phyloP scores from a whole-genome alignment of 2,888 invertebrate genomes.

The Hartigia nigra region DNA sequence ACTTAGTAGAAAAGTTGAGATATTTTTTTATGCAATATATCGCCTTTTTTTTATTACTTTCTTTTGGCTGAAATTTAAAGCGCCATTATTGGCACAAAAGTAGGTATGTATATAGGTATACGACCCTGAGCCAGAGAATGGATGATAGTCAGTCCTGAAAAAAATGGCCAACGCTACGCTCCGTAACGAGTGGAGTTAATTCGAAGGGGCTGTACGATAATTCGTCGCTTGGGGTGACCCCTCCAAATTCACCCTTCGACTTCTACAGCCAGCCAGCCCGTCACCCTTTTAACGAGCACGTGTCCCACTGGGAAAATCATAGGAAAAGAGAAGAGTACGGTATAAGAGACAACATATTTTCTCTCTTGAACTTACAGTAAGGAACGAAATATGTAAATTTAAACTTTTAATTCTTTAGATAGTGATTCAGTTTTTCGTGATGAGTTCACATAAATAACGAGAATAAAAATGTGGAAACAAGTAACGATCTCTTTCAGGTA shows the following conservation, averaged over 20 bases:
- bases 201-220: not conserved
- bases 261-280: not conserved
- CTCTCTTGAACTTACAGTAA: not conserved
- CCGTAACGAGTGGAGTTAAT: not conserved
- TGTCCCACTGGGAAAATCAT: not conserved
- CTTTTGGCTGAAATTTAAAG: not conserved
- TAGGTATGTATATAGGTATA: not conserved
- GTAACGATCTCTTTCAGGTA: not conserved
- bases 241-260: not conserved
- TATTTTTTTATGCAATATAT: not conserved
- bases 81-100: not conserved
- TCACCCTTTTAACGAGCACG: not conserved
- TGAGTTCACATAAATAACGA: not conserved
- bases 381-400: not conserved
- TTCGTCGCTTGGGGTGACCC: not conserved
- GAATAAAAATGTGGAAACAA: not conserved
- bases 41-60: not conserved
- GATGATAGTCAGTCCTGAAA: not conserved
- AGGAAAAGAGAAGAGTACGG: not conserved
- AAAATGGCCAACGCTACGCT: not conserved
- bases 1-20: not conserved
- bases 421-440: no score
- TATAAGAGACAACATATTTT: not conserved
- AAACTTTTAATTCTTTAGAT: not conserved
- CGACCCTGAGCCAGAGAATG: not conserved